Conservation (phyloP, 1,140 invertebrate species). For the Mercenaria mercenaria region DNA sequence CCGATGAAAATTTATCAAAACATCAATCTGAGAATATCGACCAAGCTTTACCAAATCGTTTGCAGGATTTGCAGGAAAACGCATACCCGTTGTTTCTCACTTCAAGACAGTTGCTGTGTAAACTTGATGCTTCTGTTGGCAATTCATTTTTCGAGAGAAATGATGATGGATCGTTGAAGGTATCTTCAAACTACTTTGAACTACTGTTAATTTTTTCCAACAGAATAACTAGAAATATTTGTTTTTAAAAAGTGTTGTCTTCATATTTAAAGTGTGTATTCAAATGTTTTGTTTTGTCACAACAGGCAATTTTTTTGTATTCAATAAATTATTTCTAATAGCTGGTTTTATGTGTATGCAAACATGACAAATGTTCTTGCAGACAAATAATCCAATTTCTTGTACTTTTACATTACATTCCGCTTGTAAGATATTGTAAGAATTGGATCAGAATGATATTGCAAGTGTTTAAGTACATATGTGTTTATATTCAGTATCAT, state of each 20-base stretch:
- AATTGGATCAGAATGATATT: too few species aligned
- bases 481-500: too few species aligned
- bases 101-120: conserved; percentile 64
- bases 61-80: conserved; percentile 47
- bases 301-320: background rate
- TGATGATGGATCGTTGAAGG: conserved; percentile 70
- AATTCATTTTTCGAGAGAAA: conserved; percentile 63
- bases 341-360: too few species aligned
- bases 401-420: too few species aligned
- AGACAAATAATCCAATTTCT: too few species aligned
- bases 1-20: background rate
- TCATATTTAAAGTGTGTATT: background rate
- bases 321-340: too few species aligned
- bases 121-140: conserved; percentile 71
- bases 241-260: background rate
- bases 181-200: too few species aligned
- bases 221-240: too few species aligned
- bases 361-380: too few species aligned
- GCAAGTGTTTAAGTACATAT: too few species aligned
- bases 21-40: conserved; percentile 45
- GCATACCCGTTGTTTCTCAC: conserved; percentile 73
- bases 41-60: conserved; percentile 48
- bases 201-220: too few species aligned
- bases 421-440: too few species aligned
- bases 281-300: background rate